phyloP scores from a whole-genome alignment of 2,113 vertebrate species.

The Gambusia affinis region DNA sequence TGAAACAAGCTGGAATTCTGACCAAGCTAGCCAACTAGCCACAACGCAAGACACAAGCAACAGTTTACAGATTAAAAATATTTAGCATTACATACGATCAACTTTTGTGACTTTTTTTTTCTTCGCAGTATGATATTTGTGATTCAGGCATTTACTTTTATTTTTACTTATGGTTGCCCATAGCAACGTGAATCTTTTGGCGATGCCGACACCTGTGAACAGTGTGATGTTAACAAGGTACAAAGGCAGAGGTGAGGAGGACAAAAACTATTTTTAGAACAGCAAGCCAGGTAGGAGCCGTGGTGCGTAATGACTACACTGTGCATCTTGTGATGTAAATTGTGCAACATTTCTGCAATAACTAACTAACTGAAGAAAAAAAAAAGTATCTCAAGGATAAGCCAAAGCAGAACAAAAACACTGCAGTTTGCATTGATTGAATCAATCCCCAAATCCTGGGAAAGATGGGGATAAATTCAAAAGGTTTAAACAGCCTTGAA shows the following conservation, averaged over 20 bases:
- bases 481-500: too few species aligned
- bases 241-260: not conserved
- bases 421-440: not conserved
- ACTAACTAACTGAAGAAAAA: not conserved
- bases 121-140: not conserved
- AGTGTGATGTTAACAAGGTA: constrained; percentile 13
- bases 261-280: constrained; percentile 2
- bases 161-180: not conserved
- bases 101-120: too few species aligned
- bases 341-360: not conserved
- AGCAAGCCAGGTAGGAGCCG: not conserved
- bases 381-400: constrained; percentile 3
- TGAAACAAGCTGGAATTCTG: not conserved
- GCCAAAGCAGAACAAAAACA: not conserved
- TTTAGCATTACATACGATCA: too few species aligned
- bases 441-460: constrained; percentile 2
- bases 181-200: not conserved
- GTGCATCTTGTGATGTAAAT: not conserved
- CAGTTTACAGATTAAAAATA: too few species aligned
- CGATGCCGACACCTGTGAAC: constrained; percentile 4
- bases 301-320: not conserved
- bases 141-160: not conserved
- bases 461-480: too few species aligned
- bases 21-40: too few species aligned
- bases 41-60: too few species aligned